Percentiles rank a stretch among this genome's conserved stretches.
phyloP scores from a whole-genome alignment of 2,113 vertebrate genomes.

The Tretioscincus oriximinensis region DNA sequence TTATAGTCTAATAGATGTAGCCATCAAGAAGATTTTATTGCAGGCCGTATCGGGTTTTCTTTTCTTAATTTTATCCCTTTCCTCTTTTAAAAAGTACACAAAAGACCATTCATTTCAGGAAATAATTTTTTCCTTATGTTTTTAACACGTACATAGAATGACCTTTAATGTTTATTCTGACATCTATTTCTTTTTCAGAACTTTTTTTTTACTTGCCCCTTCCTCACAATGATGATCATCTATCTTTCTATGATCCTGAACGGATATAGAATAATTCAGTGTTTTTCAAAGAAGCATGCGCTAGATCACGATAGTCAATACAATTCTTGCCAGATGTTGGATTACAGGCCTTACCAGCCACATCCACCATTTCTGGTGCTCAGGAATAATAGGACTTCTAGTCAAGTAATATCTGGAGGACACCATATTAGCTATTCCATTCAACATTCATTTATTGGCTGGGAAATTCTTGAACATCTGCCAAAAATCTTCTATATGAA shows the following conservation, averaged over 20 bases:
- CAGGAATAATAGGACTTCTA: too few relatives aligned
- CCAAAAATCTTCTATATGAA: neutral
- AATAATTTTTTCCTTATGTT: constrained; percentile 42
- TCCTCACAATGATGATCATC: neutral
- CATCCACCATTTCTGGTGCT: too few relatives aligned
- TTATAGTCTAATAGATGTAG: constrained; percentile 30
- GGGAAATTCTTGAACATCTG: neutral
- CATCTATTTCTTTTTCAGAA: neutral
- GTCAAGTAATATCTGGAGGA: too few relatives aligned
- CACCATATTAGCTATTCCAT: too few relatives aligned
- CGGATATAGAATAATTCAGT: neutral
- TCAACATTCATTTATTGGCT: neutral
- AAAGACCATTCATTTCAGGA: constrained; percentile 27
- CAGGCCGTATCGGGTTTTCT: constrained; percentile 5
- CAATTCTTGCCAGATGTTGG: too few relatives aligned
- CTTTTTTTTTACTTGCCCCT: neutral
- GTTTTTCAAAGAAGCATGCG: neutral
- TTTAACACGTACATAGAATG: constrained; percentile 13
- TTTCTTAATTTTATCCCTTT: constrained; percentile 38
- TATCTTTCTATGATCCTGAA: neutral
- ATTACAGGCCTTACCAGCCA: too few relatives aligned
- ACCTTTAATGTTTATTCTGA: constrained; percentile 7
- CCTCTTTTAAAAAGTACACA: constrained; percentile 5
- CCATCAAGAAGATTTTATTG: constrained; percentile 31
- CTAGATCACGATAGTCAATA: too few relatives aligned